These are phyloP conservation scores for Achatina immaculata DNA, from an alignment of 1,140 invertebrate species.

Conservation along the genomic window DNA sequence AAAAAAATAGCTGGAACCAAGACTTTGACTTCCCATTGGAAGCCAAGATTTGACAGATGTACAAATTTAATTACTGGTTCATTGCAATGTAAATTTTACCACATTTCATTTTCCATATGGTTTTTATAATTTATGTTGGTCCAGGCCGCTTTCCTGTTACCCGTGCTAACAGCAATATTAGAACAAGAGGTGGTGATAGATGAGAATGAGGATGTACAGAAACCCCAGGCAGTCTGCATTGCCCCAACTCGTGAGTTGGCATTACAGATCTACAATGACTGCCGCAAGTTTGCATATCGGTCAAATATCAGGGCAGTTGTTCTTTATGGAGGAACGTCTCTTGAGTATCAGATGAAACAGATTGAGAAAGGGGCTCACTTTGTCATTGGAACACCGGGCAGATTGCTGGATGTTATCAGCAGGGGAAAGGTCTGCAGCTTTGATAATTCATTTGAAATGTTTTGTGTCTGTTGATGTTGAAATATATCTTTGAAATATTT, in stretches of 20 bases:
- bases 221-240: slow-evolving; percentile 83
- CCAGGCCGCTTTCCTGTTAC: slow-evolving; percentile 90
- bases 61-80: too few relatives aligned
- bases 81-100: too few relatives aligned
- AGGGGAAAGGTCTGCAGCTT: slow-evolving; percentile 77
- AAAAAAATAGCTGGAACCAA: too few relatives aligned
- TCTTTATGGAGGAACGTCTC: slow-evolving; percentile 89
- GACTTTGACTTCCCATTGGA: too few relatives aligned
- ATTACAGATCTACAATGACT: slow-evolving; percentile 88
- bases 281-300: slow-evolving; percentile 84
- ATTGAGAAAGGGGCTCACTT: slow-evolving; percentile 86
- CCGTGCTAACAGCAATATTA: slow-evolving; percentile 77
- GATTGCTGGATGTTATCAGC: slow-evolving; percentile 88
- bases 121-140: too few relatives aligned
- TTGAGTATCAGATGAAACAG: slow-evolving; percentile 79
- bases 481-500: too few relatives aligned
- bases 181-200: slow-evolving; percentile 58
- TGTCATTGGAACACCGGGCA: slow-evolving; percentile 92
- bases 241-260: slow-evolving; percentile 93
- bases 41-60: too few relatives aligned
- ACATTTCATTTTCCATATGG: too few relatives aligned
- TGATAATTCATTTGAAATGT: background rate
- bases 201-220: slow-evolving; percentile 68
- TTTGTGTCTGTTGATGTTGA: too few relatives aligned
- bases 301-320: slow-evolving; percentile 82